A percentile compares a stretch with the other conserved stretches of the same genome.
These are phyloP conservation scores for Leptatherina wallacei DNA, from an alignment of 2,797 vertebrate species.

Conservation along the genomic window DNA sequence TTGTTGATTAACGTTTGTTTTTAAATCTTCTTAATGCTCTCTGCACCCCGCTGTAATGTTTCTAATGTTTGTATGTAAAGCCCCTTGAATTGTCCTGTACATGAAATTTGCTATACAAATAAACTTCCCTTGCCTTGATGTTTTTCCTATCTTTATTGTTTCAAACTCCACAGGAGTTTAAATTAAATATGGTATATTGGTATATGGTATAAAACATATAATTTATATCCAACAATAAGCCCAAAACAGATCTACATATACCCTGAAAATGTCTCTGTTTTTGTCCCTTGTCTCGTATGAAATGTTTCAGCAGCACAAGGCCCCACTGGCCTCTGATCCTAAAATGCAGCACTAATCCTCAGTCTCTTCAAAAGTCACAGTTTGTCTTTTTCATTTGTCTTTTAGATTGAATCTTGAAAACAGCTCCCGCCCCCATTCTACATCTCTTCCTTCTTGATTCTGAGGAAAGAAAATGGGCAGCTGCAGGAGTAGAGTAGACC, in stretches of 20 bases:
- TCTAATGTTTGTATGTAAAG: too few species aligned
- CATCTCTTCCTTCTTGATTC: slow-evolving; percentile 52
- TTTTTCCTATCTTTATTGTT: slow-evolving; percentile 53
- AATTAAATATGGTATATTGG: slow-evolving; percentile 39
- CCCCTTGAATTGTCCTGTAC: too few species aligned
- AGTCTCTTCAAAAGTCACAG: slow-evolving; percentile 57
- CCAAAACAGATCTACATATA: slow-evolving; percentile 42
- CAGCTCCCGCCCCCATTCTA: slow-evolving; percentile 40
- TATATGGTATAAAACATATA: slow-evolving; percentile 35
- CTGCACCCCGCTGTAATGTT: too few species aligned
- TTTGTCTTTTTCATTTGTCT: slow-evolving; percentile 74
- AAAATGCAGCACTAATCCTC: slow-evolving; percentile 68
- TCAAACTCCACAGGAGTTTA: slow-evolving; percentile 44
- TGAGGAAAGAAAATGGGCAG: slow-evolving; percentile 57
- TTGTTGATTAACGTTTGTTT: too few species aligned
- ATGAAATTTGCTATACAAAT: too few species aligned
- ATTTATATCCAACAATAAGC: slow-evolving; percentile 25
- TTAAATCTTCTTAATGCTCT: too few species aligned
- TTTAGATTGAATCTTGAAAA: slow-evolving; percentile 75
- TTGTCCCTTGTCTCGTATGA: slow-evolving; percentile 30
- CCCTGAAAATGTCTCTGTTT: slow-evolving; percentile 32
- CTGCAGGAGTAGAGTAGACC: slow-evolving; percentile 62
- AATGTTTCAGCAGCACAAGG: slow-evolving; percentile 39
- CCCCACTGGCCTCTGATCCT: slow-evolving; percentile 58
- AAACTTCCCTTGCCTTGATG: slow-evolving; percentile 2